Base-by-base conservation (phyloP, 64 coral and sea anemone species). In the Cladopsammia gracilis region DNA sequence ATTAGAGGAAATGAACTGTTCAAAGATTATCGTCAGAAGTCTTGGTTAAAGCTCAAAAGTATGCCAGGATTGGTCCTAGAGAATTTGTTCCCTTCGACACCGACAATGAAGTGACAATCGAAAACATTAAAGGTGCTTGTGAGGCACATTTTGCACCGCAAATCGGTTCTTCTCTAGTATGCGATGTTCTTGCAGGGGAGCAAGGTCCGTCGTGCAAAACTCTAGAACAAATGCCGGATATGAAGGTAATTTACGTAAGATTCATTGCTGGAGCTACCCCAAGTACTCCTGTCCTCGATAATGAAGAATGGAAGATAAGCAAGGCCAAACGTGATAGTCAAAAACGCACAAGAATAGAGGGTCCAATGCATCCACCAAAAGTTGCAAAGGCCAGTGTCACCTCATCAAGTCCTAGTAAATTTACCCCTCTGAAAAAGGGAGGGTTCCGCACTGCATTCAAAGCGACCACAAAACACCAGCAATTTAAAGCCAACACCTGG, bases 161-260 rank as follows among this genome's bases (percentile, higher is more conserved):
- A 66, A 53, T 92, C 48, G 90, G 83, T 66, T 82, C 54, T 78
- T 78, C 70, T 81, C 52, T 96, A 70, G 69, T 70, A 34, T 91
- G 91, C 54, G 96, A 94, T 91, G 49, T 91, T 48, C 74, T 94
- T 20, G 83, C 96, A 16, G 91, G 96, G 70, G 88, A 98, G 43
- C 96, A 94, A 70, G 68, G 88, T 79, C 96, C 92, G 12, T 94
- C 92, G 20, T 94, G 96, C 82, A 76, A 79, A 66, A 75, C 87
- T 25, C 67, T 74, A 34, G 86, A 94, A 46, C 87, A 93, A 52
- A 93, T 90, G 52, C 87, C 79, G 88, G 83, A 64, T 67, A 77
- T 88, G 47, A 93, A 90, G 83, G 53, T 89, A 12, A 89, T 89
- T 68, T 81, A 92, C 71, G 86, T 90, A 19, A 56, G 90, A 84